A percentile compares a stretch with the other conserved stretches of the same genome.
Conservation (phyloP, 2,888 invertebrate genomes). For the Aromia moschata region DNA sequence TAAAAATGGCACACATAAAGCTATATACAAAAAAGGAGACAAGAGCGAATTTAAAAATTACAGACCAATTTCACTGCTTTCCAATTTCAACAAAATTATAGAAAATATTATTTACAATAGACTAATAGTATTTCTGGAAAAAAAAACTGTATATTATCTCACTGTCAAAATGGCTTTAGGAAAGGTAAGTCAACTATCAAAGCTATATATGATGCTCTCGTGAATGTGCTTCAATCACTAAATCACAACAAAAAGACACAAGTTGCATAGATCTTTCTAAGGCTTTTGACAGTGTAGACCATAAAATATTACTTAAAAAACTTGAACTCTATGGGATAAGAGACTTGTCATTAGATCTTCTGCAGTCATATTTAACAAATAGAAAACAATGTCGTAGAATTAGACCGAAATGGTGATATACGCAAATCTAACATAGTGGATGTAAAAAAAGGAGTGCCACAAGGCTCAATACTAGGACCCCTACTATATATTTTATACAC, state of each 20-base stretch:
- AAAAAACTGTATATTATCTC: neutral
- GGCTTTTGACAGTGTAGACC: neutral
- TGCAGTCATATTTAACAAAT: neutral
- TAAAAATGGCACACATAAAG: constrained; percentile 10
- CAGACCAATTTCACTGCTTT: neutral
- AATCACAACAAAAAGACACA: neutral
- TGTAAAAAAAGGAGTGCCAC: too few relatives aligned
- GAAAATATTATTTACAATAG: neutral
- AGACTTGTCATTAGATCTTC: neutral
- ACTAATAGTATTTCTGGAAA: neutral
- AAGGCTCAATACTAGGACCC: too few relatives aligned
- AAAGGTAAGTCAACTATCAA: neutral
- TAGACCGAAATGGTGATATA: too few relatives aligned
- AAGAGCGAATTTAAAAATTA: neutral
- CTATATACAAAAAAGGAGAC: neutral
- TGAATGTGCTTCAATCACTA: neutral
- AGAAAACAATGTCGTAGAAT: neutral
- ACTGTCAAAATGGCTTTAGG: neutral
- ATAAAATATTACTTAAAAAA: neutral
- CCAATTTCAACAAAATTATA: neutral
- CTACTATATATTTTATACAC: neutral
- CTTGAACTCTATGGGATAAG: neutral
- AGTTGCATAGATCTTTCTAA: neutral
- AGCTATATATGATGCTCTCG: neutral
- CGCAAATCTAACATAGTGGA: too few relatives aligned